Base-by-base conservation (phyloP, 2,113 vertebrate genomes). In the Australoheros scitulus region DNA sequence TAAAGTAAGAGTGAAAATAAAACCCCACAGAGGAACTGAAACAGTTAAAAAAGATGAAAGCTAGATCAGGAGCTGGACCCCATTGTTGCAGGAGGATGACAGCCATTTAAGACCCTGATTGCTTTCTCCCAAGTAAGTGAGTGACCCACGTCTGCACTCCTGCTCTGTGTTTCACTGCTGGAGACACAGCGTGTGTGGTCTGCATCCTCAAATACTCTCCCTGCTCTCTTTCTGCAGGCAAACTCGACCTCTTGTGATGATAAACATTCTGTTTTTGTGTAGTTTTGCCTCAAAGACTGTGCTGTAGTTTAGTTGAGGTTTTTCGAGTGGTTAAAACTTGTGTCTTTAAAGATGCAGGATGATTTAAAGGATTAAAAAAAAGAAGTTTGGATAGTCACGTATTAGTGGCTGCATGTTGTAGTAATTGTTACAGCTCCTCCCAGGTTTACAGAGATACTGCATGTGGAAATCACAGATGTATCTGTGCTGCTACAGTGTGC, bases 181-280 rank as follows among this genome's bases (percentile, higher is more conserved):
- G 70, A 65, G 59, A 61, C 50, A 52, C 2, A 57, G 3, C n/a
- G 47, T 18, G 63, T 47, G 63, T 61, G 61, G 3, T 76, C 80
- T 75, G 65, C 74, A 81, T 83, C 61, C 63, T 77, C 65, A 77
- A 76, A 79, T 34, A 83, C 79, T 76, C 57, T 58, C 41, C 38
- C 57, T 22, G 1, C 24, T 70, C 76, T 76, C n/a, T 34, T 55
- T 72, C 68, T n/a, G 26, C 61, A 80, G 55, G 50, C 18, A 41
- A 77, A 80, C 57, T 14, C 65, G 32, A n/a, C 26, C 11, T 0
- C 47, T 5, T 55, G 26, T 32, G 0, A 57, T 70, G 32, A 63
- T 17, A 56, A 29, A 75, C 41, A 57, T 17, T 43, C 15, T 41
- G 82, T 2, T 70, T 70, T 70, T 70, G 43, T 70, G 65, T 70